These are phyloP conservation scores for Diorhabda carinulata DNA, from an alignment of 1,140 invertebrate genomes.

Conservation along the genomic window DNA sequence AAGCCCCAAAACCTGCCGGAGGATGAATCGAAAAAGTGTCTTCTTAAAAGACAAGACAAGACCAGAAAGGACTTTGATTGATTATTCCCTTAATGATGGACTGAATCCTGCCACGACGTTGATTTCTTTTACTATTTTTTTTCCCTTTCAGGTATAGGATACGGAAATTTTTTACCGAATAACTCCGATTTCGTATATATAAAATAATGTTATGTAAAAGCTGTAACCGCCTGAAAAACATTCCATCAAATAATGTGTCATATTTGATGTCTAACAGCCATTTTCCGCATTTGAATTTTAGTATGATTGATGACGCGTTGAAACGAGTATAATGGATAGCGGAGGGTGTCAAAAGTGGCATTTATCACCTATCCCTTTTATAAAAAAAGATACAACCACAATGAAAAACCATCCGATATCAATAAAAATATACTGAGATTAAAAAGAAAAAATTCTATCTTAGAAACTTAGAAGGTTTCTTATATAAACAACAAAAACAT, in stretches of 20 bases:
- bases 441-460: too few species aligned
- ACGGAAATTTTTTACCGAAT: neutral
- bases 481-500: too few species aligned
- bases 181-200: neutral
- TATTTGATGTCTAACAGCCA: slow-evolving; percentile 19
- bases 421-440: neutral
- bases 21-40: too few species aligned
- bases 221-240: neutral
- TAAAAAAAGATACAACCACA: neutral
- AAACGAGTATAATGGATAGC: slow-evolving; percentile 28
- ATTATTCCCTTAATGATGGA: slow-evolving; percentile 24
- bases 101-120: slow-evolving; percentile 10
- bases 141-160: too few species aligned
- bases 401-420: neutral
- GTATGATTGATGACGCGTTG: slow-evolving; percentile 32
- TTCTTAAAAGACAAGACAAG: too few species aligned
- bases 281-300: slow-evolving; percentile 29
- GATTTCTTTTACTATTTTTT: neutral
- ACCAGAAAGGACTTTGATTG: slow-evolving; percentile 14
- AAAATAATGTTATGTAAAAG: neutral
- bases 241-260: slow-evolving; percentile 11
- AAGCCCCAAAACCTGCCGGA: slow-evolving; percentile 15
- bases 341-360: slow-evolving; percentile 25
- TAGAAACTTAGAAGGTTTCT: too few species aligned
- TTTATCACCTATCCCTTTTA: slow-evolving; percentile 7